Percentiles rank a stretch among this genome's conserved stretches.
phyloP scores from a whole-genome alignment of 2,888 invertebrate genomes.

The Sthenelais limicola region DNA sequence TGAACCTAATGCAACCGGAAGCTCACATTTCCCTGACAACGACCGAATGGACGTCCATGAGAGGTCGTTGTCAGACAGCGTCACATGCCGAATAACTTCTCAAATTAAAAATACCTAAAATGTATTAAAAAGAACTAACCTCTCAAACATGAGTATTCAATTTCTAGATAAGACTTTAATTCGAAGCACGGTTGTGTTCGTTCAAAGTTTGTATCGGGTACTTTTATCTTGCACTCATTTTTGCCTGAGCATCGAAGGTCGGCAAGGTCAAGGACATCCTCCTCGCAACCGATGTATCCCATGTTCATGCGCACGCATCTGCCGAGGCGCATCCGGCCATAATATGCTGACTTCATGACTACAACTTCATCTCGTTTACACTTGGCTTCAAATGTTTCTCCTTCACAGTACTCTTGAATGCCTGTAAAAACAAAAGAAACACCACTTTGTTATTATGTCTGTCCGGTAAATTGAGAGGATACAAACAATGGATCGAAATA shows the following conservation, averaged over 20 bases:
- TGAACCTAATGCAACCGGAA: too few relatives aligned
- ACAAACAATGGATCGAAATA: too few relatives aligned
- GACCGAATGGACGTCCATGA: too few relatives aligned
- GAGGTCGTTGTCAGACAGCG: too few relatives aligned
- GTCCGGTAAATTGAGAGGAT: too few relatives aligned
- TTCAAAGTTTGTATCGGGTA: slow-evolving; percentile 38
- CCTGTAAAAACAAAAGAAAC: too few relatives aligned
- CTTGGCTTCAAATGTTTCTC: slow-evolving; percentile 29
- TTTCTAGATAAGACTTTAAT: slow-evolving; percentile 41
- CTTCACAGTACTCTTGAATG: slow-evolving; percentile 39
- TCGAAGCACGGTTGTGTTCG: slow-evolving; percentile 38
- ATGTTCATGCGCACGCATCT: slow-evolving; percentile 40
- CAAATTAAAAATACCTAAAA: background rate
- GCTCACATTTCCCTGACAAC: too few relatives aligned
- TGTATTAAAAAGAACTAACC: slow-evolving; percentile 10
- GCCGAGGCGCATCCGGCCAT: slow-evolving; percentile 39
- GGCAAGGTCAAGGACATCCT: slow-evolving; percentile 36
- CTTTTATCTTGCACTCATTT: slow-evolving; percentile 34
- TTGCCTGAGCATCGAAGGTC: slow-evolving; percentile 35
- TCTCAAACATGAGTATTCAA: slow-evolving; percentile 38
- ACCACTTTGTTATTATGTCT: too few relatives aligned
- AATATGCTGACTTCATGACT: slow-evolving; percentile 38
- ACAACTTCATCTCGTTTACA: slow-evolving; percentile 39
- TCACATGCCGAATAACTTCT: too few relatives aligned
- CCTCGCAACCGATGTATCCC: slow-evolving; percentile 40